Conservation (phyloP, 2,888 invertebrate species). For the Drosophila glabriapex region DNA sequence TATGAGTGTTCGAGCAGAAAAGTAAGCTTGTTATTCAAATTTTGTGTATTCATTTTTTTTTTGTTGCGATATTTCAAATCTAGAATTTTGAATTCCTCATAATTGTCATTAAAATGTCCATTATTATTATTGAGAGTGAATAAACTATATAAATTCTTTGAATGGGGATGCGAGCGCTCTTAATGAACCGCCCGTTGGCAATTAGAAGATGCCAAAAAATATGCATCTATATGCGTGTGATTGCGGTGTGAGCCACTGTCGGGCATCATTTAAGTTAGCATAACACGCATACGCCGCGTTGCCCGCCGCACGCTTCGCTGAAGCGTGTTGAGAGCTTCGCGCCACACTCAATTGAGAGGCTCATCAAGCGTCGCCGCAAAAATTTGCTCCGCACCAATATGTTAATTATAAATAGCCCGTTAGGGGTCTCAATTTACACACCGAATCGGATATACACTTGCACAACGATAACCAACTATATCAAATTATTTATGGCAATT, state of each 20-base stretch:
- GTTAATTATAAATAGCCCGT: slow-evolving; percentile 7
- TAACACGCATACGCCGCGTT: slow-evolving; percentile 75
- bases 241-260: slow-evolving; percentile 34
- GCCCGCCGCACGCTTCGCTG: slow-evolving; percentile 69
- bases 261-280: slow-evolving; percentile 68
- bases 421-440: neutral
- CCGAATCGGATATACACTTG: slow-evolving; percentile 10
- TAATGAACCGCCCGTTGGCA: slow-evolving; percentile 42
- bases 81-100: neutral
- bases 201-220: slow-evolving; percentile 30
- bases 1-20: neutral
- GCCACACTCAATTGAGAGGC: slow-evolving; percentile 75
- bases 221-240: slow-evolving; percentile 3
- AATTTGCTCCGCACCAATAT: slow-evolving; percentile 48
- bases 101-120: neutral
- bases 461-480: neutral
- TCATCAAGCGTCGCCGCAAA: slow-evolving; percentile 68
- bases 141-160: neutral
- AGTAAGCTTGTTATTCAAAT: neutral
- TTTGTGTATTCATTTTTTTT: neutral
- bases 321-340: slow-evolving; percentile 76
- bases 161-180: slow-evolving; percentile 34
- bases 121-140: neutral
- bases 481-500: neutral
- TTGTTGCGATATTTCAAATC: neutral